Evolutionary conservation across 1,140 invertebrate species (phyloP), one percentile per base, ranked within the genome.

Genomic region (Eupeodes corollae): DNA sequence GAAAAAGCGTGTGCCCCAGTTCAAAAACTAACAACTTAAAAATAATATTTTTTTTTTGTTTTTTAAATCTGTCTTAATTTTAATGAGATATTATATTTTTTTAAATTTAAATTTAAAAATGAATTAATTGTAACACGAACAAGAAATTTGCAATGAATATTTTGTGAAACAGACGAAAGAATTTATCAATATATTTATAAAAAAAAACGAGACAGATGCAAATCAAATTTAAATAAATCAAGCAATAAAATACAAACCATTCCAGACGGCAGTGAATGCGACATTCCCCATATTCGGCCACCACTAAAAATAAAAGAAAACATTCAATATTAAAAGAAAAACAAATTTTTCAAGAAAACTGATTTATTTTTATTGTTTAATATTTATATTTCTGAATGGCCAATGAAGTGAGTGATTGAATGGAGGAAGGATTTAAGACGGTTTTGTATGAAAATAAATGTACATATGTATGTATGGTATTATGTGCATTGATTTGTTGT

Each of bases 281-380:
- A 66, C 61, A 67, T 67, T 50, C 64, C 63, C 61, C 65, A 66
- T 50, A 64, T 58, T 54, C 65, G 65, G 46, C 62, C 63, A 55
- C 65, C 64, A 57, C 64, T 68, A 48, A 49, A 53, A 41, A 42
- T 33, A 40, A 40, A 40, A 42, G 11, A 13, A 30, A 42, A 16
- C 8, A 19, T 5, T 32, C 2, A 26, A 44, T 21, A 44, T 11
- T 26, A 21, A 44, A 19, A 37, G 35, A 26, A 26, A 5, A 8
- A 5, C 8, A 26, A 26, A 26, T 26, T 5, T 5, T 5, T 5
- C 21, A 26, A 26, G 21, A 26, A 26, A 26, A 8, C 21, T 26
- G 3, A 26, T 26, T 26, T 26, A 26, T 26, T 26, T 26, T n/a
- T n/a, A n/a, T n/a, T n/a, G n/a, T n/a, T n/a, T n/a, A n/a, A n/a